Evolutionary conservation across 2,888 invertebrate genomes (phyloP).

Genomic region (Romanomermis culicivorax): DNA sequence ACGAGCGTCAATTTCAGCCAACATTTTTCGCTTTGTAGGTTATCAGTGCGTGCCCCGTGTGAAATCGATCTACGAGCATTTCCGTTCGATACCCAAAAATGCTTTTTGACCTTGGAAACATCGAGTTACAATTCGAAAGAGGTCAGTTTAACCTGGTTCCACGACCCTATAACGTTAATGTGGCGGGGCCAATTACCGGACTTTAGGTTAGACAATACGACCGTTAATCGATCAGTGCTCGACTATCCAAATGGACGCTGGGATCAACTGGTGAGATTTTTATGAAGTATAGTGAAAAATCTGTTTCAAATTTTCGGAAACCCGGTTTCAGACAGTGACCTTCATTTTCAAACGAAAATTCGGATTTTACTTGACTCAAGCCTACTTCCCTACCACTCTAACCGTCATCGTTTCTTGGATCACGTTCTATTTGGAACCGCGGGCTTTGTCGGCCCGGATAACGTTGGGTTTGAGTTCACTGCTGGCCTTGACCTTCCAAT

Average conservation of each 20-base stretch:
- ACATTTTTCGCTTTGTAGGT: too few species aligned
- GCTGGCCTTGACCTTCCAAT: slow-evolving; percentile 27
- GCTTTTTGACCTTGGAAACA: slow-evolving; percentile 21
- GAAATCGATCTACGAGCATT: slow-evolving; percentile 15
- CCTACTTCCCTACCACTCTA: slow-evolving; percentile 26
- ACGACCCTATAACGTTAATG: slow-evolving; percentile 25
- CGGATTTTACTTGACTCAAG: slow-evolving; percentile 23
- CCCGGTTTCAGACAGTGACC: too few species aligned
- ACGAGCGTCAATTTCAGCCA: too few species aligned
- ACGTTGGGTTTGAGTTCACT: slow-evolving; percentile 26
- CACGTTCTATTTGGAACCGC: slow-evolving; percentile 28
- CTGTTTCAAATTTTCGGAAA: too few species aligned
- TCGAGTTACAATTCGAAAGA: slow-evolving; percentile 27
- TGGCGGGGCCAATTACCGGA: slow-evolving; percentile 24
- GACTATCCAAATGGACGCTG: slow-evolving; percentile 24
- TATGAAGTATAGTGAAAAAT: too few species aligned
- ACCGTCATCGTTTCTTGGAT: slow-evolving; percentile 26
- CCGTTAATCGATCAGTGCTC: slow-evolving; percentile 15
- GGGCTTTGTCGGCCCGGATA: slow-evolving; percentile 27
- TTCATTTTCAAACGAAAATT: slow-evolving; percentile 27
- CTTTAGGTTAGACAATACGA: slow-evolving; percentile 20
- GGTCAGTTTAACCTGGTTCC: slow-evolving; percentile 25
- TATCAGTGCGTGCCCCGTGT: slow-evolving; percentile 3
- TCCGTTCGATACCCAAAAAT: slow-evolving; percentile 23
- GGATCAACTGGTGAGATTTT: too few species aligned